Evolutionary conservation across 2,113 vertebrate genomes (phyloP), one percentile per base, ranked within the genome.

Genomic region (Loxodonta africana): DNA sequence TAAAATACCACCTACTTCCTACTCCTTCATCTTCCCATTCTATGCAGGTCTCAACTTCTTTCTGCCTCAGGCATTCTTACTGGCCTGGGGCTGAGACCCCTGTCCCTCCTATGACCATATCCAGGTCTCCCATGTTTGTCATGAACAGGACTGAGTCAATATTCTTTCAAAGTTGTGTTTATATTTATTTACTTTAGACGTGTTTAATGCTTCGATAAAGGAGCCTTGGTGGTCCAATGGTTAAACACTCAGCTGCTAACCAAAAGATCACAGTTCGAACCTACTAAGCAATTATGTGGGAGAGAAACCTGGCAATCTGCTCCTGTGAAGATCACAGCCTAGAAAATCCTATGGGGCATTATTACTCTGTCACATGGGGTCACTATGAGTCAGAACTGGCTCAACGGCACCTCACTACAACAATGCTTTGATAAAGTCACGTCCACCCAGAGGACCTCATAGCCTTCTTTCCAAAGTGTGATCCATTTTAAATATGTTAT

Each of bases 341-440:
- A 11, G 37, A 23, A 37, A 41, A 20, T 20, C 37, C 73, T n/a
- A 33, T 30, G 20, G 37, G 37, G 73, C 7, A 10, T 6, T 74
- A 41, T 20, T 41, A 8, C 33, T n/a, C 73, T 74, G 28, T 69
- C 12, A 17, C 65, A 17, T 12, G 30, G 30, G 30, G 65, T 30
- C 6, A 6, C 73, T 23, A 11, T 21, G 73, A 73, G 20, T 74
- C 8, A 9, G n/a, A 41, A 44, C 9, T 21, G 1, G 41, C 73
- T 41, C 63, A 3, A 65, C 18, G 28, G 25, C 67, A 71, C 67
- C 30, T 28, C 33, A 30, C 67, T 15, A n/a, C 67, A 71, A 14
- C 30, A 28, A 9, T 21, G 6, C 17, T 28, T 2, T 2, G 0
- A 8, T 23, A 23, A 63, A 25, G 0, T 37, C 46, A 8, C 17